Conservation (phyloP, 2,113 vertebrate species). For the Alligator sinensis region DNA sequence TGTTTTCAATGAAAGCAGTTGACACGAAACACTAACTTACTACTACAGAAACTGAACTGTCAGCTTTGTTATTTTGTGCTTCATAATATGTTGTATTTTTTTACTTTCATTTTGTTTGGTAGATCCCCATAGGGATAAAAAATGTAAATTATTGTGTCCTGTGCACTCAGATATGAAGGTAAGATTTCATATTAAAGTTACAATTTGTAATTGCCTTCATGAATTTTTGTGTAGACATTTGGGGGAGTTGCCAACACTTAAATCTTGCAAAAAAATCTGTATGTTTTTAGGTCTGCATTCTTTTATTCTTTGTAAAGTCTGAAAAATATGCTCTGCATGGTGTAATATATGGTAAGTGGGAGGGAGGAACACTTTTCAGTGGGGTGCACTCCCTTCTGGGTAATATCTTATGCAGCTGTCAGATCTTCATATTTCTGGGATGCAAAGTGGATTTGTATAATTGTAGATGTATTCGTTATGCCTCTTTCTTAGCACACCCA, state of each 20-base stretch:
- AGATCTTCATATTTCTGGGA: background rate
- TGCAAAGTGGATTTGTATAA: background rate
- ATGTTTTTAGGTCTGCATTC: background rate
- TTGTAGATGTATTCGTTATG: background rate
- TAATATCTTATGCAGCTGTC: background rate
- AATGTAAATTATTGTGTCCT: background rate
- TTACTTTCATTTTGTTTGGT: constrained; percentile 33
- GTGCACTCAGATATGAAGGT: constrained; percentile 11
- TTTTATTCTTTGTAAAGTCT: background rate
- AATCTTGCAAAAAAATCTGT: background rate
- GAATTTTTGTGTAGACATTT: background rate
- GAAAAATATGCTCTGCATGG: background rate
- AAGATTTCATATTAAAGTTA: background rate
- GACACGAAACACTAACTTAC: constrained; percentile 55
- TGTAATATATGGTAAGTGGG: background rate
- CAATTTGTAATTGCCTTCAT: background rate
- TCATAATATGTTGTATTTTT: constrained; percentile 53
- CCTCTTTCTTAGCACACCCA: rapidly evolving
- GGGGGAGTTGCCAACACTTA: background rate
- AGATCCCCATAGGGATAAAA: constrained; percentile 5
- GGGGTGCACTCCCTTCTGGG: background rate
- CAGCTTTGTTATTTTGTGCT: constrained; percentile 61
- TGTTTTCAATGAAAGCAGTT: constrained; percentile 60
- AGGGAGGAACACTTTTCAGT: background rate
- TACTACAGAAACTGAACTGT: constrained; percentile 50